Evolutionary conservation across 2,113 vertebrate genomes (phyloP), one percentile per base, ranked within the genome.

Genomic region (Tauraco erythrolophus): DNA sequence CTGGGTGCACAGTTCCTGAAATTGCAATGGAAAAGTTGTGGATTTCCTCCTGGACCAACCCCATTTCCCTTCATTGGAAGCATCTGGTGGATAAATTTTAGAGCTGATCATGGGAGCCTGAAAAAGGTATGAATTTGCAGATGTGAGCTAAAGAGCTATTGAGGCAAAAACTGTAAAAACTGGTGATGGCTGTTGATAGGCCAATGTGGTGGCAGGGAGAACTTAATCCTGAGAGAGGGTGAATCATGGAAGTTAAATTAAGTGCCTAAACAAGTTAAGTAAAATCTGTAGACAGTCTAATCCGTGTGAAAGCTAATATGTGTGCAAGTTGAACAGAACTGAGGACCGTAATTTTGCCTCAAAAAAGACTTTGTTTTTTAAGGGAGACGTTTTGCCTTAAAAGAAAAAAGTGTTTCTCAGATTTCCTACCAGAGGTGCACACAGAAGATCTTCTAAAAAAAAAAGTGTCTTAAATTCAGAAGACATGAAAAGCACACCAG

Each of bases 11-110:
- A 95, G 72, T 96, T 97, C 83, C 51, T 97, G 78, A 92, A 87
- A 62, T 53, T 96, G 71, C 92, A 91, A 56, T 96, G 96, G 97
- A 81, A 87, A 87, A 92, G 53, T 41, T 71, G 72, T 84, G 84
- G 79, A 57, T 94, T 96, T 78, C 92, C 95, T 86, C 95, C 96
- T 72, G 97, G 96, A 79, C 94, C 94, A 1, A 81, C 17, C 9
- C 92, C 92, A 7, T 80, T 97, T 56, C 96, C 97, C 54, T 45
- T 97, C 17, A 23, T 95, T 83, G 97, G 97, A 81, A 95, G 76
- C 31, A 0, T 94, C 2, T 97, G 95, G 94, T 5, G 53, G 71
- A 71, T 91, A 62, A 94, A 88, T 9, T 97, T 96, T 17, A 93
- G 72, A 93, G 31, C 88, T 60, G 84, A 96, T 54, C 96, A 93